Evolutionary conservation across 2,113 vertebrate species (phyloP).

Genomic region (Marmota flaviventris): DNA sequence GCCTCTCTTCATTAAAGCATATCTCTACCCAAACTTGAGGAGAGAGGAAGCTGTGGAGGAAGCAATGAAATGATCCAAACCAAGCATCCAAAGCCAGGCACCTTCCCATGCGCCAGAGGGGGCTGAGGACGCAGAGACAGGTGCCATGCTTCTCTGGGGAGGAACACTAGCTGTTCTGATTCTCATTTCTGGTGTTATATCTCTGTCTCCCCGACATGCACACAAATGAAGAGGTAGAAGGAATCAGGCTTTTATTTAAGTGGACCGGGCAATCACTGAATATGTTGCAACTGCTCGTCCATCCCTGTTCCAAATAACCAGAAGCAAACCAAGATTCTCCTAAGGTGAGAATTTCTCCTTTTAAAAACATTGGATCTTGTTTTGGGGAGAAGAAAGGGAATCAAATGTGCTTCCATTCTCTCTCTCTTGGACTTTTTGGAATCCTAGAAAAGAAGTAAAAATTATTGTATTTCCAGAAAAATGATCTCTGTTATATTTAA

Average conservation of each 20-base stretch:
- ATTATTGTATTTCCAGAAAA: slow-evolving; percentile 12
- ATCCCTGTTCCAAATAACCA: background rate
- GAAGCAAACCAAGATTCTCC: background rate
- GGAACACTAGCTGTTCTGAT: background rate
- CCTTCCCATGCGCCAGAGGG: background rate
- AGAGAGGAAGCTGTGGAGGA: background rate
- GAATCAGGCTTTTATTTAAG: background rate
- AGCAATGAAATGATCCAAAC: background rate
- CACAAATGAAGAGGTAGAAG: background rate
- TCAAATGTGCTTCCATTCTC: background rate
- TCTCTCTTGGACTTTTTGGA: slow-evolving; percentile 1
- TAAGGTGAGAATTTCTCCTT: slow-evolving; percentile 19
- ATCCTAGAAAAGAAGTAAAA: slow-evolving; percentile 28
- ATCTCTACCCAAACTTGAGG: background rate
- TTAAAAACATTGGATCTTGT: background rate
- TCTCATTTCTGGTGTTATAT: background rate
- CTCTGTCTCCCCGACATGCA: background rate
- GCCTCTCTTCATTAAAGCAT: background rate
- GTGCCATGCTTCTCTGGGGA: background rate
- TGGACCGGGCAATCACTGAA: background rate
- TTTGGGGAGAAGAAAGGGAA: background rate
- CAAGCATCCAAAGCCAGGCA: background rate
- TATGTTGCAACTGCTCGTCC: background rate
- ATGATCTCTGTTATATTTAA: background rate
- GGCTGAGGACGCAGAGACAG: fast-evolving